Base-by-base conservation (phyloP, 1,140 invertebrate genomes). In the Hormaphis cornu region DNA sequence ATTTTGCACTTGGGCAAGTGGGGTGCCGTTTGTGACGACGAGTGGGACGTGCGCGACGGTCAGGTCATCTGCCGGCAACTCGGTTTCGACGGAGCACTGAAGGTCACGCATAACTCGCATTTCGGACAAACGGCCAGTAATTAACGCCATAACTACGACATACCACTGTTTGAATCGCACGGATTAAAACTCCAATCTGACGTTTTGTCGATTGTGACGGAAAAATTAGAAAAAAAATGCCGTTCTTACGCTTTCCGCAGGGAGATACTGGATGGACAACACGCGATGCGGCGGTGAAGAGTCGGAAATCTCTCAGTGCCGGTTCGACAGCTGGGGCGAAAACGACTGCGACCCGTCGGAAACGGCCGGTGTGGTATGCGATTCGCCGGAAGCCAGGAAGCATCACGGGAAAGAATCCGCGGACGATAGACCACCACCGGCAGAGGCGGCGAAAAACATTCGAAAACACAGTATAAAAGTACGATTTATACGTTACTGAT, bases 11-110 rank as follows among this genome's bases (percentile, higher is more conserved):
- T 88, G 63, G 87, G 86, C 6, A 83, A 85, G 71, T 95, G 93
- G 92, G 93, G 93, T 16, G 85, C 87, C 12, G 81, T 97, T 9
- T 96, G 94, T 76, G 93, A 95, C 76, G 93, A 96, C 76, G 92
- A 94, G 76, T 95, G 91, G 89, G 92, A 93, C 75, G 76, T 84
- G 20, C 77, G 82, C 4, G 92, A 95, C 71, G 92, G 89, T 1
- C 79, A 80, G 28, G 88, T 97, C 4, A 87, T 93, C 10, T 97
- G 95, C 78, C 82, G 83, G 56, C 84, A 87, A 75, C 78, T 95
- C 46, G 90, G 90, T 7, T 91, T 86, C 73, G 81, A 81, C 35
- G 78, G 77, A 33, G 80, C 82, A 71, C 73, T 77, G 1, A 80
- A 81, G 70, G 81, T 82, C 8, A 93, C 91, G 0, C 83, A 83